Evolutionary conservation across 2,797 vertebrate species (phyloP).

Genomic region (Periparus ater): DNA sequence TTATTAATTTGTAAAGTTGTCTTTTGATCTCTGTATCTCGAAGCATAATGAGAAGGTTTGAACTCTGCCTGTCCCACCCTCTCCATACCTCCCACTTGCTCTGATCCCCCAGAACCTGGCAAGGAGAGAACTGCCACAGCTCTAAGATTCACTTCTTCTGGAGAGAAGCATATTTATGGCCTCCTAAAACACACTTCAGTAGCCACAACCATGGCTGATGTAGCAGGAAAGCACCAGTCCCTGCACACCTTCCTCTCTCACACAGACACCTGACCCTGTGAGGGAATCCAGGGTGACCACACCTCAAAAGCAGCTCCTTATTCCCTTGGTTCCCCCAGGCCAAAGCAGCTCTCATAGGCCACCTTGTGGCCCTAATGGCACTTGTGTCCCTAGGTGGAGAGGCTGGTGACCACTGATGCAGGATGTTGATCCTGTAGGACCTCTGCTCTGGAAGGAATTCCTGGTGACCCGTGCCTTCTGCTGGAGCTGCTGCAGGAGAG

Average conservation of each 20-base stretch:
- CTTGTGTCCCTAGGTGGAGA: neutral
- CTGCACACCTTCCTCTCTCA: neutral
- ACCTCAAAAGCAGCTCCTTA: neutral
- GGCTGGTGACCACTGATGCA: neutral
- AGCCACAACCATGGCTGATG: neutral
- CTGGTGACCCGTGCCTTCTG: neutral
- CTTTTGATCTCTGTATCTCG: conserved; percentile 53
- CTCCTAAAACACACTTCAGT: neutral
- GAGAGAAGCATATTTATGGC: neutral
- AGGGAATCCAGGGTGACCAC: neutral
- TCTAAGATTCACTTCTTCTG: neutral
- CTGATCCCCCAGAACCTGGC: neutral
- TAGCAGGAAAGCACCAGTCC: neutral
- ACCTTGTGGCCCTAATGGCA: neutral
- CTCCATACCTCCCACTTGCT: neutral
- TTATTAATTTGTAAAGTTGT: conserved; percentile 9
- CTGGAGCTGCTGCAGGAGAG: neutral
- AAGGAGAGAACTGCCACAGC: neutral
- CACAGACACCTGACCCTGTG: neutral
- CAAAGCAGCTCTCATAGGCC: neutral
- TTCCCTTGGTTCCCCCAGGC: neutral
- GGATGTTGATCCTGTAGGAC: neutral
- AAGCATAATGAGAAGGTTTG: conserved; percentile 42
- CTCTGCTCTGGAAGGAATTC: neutral
- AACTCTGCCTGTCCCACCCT: neutral